Conservation (phyloP, 2,888 invertebrate genomes). For the Anagyrus pseudococci region DNA sequence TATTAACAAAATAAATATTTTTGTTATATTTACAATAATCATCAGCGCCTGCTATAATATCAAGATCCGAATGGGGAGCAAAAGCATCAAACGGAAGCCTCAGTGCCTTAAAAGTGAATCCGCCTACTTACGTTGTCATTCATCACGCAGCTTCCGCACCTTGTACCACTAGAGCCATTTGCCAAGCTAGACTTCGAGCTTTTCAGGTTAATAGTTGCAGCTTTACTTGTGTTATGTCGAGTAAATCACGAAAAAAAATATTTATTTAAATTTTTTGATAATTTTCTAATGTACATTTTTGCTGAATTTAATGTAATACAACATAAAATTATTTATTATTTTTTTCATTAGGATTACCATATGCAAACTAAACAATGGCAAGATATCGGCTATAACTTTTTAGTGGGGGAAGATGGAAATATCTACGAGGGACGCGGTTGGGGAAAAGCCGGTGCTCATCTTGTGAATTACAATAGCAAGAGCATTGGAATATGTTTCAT, state of each 20-base stretch:
- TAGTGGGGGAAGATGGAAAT: slow-evolving; percentile 56
- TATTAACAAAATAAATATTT: neutral
- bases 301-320: neutral
- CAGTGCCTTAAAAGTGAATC: slow-evolving; percentile 45
- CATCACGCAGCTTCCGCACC: slow-evolving; percentile 60
- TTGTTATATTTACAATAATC: neutral
- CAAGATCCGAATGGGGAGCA: slow-evolving; percentile 61
- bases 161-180: slow-evolving; percentile 56
- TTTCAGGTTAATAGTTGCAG: too few relatives aligned
- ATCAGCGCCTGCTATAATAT: slow-evolving; percentile 52
- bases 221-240: too few relatives aligned
- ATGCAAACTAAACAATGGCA: slow-evolving; percentile 48
- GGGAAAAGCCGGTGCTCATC: slow-evolving; percentile 50
- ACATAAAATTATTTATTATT: neutral
- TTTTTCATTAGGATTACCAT: slow-evolving; percentile 46
- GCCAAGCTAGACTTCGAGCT: slow-evolving; percentile 56
- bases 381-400: slow-evolving; percentile 56
- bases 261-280: neutral
- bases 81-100: slow-evolving; percentile 41
- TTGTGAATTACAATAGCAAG: slow-evolving; percentile 66
- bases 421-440: slow-evolving; percentile 57
- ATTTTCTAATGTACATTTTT: neutral
- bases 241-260: too few relatives aligned
- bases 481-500: slow-evolving; percentile 77
- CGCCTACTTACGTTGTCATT: slow-evolving; percentile 59